Evolutionary conservation across 2,888 invertebrate genomes (phyloP).

Genomic region (Maniola hyperantus): DNA sequence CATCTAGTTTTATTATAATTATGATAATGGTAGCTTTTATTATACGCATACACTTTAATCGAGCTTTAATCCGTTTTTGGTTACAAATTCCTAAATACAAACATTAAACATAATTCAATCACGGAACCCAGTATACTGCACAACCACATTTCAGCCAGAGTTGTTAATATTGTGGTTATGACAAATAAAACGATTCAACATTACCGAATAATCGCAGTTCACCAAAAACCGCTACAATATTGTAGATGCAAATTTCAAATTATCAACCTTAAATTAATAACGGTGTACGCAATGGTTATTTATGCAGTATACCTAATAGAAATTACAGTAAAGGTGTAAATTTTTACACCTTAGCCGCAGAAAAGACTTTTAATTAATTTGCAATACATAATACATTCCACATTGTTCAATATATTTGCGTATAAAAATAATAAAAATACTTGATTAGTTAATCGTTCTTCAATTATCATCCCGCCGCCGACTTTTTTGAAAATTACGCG

Average conservation of each 20-base stretch:
- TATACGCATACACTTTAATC: neutral
- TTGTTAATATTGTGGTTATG: constrained; percentile 35
- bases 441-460: too few relatives aligned
- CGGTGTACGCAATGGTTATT: neutral
- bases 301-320: neutral
- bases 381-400: too few relatives aligned
- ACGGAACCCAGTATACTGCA: constrained; percentile 24
- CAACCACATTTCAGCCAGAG: constrained; percentile 29
- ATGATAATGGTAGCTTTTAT: neutral
- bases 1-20: too few relatives aligned
- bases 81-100: constrained; percentile 17
- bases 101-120: constrained; percentile 32
- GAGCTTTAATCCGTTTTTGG: constrained; percentile 11
- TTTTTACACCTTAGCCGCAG: too few relatives aligned
- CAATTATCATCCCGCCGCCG: too few relatives aligned
- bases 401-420: too few relatives aligned
- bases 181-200: constrained; percentile 28
- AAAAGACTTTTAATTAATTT: too few relatives aligned
- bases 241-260: constrained; percentile 16
- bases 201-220: constrained; percentile 20
- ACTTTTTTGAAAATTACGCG: too few relatives aligned
- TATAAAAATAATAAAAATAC: too few relatives aligned
- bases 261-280: constrained; percentile 3
- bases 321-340: too few relatives aligned
- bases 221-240: constrained; percentile 18